These are phyloP conservation scores for Platypus cylindrus DNA, from an alignment of 2,888 invertebrate genomes.

Conservation along the genomic window DNA sequence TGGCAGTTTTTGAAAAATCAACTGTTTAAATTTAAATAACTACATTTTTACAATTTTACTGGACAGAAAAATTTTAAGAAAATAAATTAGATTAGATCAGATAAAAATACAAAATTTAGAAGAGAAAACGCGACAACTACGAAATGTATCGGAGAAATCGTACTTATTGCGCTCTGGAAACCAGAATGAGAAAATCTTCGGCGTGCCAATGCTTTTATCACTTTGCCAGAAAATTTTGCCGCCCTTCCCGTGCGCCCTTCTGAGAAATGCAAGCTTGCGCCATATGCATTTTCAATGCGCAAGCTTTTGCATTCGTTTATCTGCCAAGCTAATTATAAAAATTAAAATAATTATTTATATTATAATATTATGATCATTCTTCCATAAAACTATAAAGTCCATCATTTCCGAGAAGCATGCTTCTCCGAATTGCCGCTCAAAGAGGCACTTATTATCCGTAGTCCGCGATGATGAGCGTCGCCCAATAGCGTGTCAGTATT, in stretches of 20 bases:
- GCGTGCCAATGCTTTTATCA: slow-evolving; percentile 26
- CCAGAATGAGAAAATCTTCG: slow-evolving; percentile 12
- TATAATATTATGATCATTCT: too few relatives aligned
- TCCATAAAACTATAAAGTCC: too few relatives aligned
- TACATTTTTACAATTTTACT: too few relatives aligned
- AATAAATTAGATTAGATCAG: background rate
- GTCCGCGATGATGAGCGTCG: too few relatives aligned
- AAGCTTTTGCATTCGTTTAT: slow-evolving; percentile 14
- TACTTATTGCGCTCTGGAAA: slow-evolving; percentile 9
- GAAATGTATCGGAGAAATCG: slow-evolving; percentile 11
- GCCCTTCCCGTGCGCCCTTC: slow-evolving; percentile 30
- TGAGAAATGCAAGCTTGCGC: slow-evolving; percentile 32
- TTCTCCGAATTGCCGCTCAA: too few relatives aligned
- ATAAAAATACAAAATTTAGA: background rate
- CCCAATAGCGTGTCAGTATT: too few relatives aligned
- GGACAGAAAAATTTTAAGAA: background rate
- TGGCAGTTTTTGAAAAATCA: too few relatives aligned
- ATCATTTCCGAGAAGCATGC: too few relatives aligned
- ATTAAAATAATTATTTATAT: too few relatives aligned
- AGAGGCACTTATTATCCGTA: too few relatives aligned
- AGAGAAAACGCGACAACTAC: slow-evolving; percentile 4
- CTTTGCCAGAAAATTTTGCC: slow-evolving; percentile 32
- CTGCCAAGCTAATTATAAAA: too few relatives aligned
- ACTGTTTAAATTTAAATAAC: too few relatives aligned
- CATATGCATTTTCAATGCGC: slow-evolving; percentile 29